Conservation (phyloP, 1,140 invertebrate species). For the Saxidomus purpurata region DNA sequence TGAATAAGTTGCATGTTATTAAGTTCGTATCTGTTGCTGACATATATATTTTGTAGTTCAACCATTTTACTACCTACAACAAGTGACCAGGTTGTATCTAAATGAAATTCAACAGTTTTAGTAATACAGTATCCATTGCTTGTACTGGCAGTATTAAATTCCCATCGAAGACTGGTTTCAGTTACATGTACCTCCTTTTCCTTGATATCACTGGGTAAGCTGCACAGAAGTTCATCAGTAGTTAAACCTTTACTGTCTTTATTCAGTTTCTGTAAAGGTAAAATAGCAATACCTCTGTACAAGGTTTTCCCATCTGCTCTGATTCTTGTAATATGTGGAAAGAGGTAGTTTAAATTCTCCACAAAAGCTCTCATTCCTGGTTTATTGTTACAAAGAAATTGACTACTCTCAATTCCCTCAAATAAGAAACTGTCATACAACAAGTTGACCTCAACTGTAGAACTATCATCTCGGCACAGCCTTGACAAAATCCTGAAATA, state of each 20-base stretch:
- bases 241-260: neutral
- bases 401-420: neutral
- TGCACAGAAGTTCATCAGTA: neutral
- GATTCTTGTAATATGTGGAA: neutral
- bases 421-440: neutral
- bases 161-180: neutral
- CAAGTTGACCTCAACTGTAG: neutral
- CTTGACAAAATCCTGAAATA: neutral
- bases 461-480: neutral
- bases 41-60: neutral
- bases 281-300: neutral
- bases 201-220: neutral
- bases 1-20: neutral
- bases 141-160: neutral
- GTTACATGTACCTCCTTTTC: neutral
- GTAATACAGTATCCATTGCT: neutral
- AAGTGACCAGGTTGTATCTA: neutral
- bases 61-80: neutral
- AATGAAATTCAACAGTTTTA: slow-evolving; percentile 4
- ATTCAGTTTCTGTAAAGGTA: neutral
- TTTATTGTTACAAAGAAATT: neutral
- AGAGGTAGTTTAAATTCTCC: neutral
- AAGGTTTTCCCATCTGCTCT: neutral
- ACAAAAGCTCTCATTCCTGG: neutral
- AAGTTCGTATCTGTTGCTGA: neutral